Evolutionary conservation across 1,140 invertebrate genomes (phyloP).

Genomic region (Eciton burchellii): DNA sequence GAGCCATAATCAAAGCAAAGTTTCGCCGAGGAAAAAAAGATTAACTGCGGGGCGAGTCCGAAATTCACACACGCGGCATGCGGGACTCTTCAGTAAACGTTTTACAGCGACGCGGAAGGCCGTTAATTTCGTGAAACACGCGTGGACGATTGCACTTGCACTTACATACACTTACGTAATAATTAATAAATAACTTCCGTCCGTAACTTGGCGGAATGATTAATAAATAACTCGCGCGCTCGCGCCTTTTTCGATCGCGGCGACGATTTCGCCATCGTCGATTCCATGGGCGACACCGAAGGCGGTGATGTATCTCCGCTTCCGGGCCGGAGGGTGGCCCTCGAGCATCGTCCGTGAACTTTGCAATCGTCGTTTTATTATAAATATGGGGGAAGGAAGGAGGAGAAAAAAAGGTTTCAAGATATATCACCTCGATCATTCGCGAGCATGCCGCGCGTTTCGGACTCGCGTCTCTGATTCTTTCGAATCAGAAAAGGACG

Average conservation of each 20-base stretch:
- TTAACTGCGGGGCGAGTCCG: background rate
- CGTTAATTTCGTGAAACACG: constrained; percentile 41
- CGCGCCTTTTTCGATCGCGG: constrained; percentile 40
- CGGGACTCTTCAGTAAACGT: constrained; percentile 12
- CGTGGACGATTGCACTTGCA: constrained; percentile 50
- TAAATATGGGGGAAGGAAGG: constrained; percentile 26
- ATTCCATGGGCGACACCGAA: constrained; percentile 46
- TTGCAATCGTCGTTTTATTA: constrained; percentile 41
- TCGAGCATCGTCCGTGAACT: constrained; percentile 51
- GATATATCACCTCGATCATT: constrained; percentile 56
- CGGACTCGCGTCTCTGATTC: constrained; percentile 8
- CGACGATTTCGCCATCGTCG: constrained; percentile 18
- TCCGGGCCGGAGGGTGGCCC: constrained; percentile 36
- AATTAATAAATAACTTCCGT: constrained; percentile 42
- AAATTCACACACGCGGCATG: background rate
- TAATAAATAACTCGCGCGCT: constrained; percentile 25
- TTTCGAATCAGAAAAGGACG: background rate
- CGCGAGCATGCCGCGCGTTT: constrained; percentile 11
- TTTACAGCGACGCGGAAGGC: constrained; percentile 16
- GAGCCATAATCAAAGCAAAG: constrained; percentile 5
- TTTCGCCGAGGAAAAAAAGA: constrained; percentile 34
- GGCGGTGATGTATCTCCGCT: constrained; percentile 56
- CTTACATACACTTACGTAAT: constrained; percentile 41
- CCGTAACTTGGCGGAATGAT: constrained; percentile 49
- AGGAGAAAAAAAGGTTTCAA: constrained; percentile 42